Conservation (phyloP, 2,113 vertebrate genomes). For the Alectura lathami region DNA sequence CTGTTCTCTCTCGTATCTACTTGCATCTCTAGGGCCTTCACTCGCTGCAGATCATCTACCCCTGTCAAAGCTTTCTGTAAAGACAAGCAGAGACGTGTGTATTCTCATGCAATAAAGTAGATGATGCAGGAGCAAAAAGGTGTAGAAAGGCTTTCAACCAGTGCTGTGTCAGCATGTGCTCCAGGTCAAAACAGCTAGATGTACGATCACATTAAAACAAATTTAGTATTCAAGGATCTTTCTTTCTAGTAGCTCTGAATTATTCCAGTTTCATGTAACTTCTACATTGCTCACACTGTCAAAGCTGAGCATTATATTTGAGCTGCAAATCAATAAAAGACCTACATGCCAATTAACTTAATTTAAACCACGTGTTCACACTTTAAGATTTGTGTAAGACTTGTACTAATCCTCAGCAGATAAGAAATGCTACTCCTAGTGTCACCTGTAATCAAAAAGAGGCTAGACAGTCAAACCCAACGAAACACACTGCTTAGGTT, state of each 20-base stretch:
- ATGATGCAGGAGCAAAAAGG: not conserved
- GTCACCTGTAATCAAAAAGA: not conserved
- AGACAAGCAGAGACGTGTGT: constrained; percentile 29
- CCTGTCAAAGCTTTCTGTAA: constrained; percentile 83
- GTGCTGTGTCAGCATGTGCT: not conserved
- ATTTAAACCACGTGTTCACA: not conserved
- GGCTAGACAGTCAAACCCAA: not conserved
- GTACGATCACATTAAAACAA: not conserved
- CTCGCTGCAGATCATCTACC: constrained; percentile 77
- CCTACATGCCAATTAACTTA: not conserved
- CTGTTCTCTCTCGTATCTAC: constrained; percentile 85
- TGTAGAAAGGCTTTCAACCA: not conserved
- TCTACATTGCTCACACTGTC: not conserved
- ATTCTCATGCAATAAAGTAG: not conserved
- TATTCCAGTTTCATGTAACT: not conserved
- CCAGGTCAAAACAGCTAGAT: not conserved
- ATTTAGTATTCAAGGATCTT: not conserved
- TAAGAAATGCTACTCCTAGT: not conserved
- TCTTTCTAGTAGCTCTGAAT: not conserved
- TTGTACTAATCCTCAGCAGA: not conserved
- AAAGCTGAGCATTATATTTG: not conserved
- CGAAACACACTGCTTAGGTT: not conserved
- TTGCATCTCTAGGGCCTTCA: constrained; percentile 83
- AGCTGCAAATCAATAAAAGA: not conserved
- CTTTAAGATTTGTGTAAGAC: not conserved